Conservation (phyloP, 1,140 invertebrate species). For the Drosophila teissieri region DNA sequence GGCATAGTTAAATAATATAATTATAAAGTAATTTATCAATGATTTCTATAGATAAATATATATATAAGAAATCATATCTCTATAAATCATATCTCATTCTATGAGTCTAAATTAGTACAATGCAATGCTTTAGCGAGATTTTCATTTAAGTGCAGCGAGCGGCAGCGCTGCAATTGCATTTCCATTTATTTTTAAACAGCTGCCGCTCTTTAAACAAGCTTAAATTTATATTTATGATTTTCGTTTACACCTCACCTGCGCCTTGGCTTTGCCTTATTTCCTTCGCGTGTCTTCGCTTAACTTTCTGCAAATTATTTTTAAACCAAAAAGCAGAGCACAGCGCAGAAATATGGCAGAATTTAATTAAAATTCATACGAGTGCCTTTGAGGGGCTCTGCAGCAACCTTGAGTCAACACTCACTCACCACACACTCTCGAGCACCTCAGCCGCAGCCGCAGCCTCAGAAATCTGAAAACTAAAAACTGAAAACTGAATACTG, state of each 20-base stretch:
- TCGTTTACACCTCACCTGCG: slow-evolving; percentile 25
- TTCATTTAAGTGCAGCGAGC: slow-evolving; percentile 8
- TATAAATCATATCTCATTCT: too few relatives aligned
- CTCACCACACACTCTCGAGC: slow-evolving; percentile 39
- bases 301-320: slow-evolving; percentile 73
- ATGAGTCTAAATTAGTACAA: too few relatives aligned
- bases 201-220: slow-evolving; percentile 57
- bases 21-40: too few relatives aligned
- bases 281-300: slow-evolving; percentile 54
- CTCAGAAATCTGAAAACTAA: background rate
- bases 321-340: slow-evolving; percentile 31
- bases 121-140: too few relatives aligned
- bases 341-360: slow-evolving; percentile 69
- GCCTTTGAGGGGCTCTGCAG: slow-evolving; percentile 47
- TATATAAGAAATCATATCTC: too few relatives aligned
- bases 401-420: slow-evolving; percentile 77
- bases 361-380: slow-evolving; percentile 76
- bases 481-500: slow-evolving; percentile 9
- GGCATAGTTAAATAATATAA: too few relatives aligned
- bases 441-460: slow-evolving; percentile 5
- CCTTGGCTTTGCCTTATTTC: slow-evolving; percentile 39
- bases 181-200: slow-evolving; percentile 44
- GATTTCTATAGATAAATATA: too few relatives aligned
- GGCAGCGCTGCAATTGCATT: slow-evolving; percentile 24
- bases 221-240: slow-evolving; percentile 73